Conservation (phyloP, 2,888 invertebrate species). For the Eristalinus aeneus region DNA sequence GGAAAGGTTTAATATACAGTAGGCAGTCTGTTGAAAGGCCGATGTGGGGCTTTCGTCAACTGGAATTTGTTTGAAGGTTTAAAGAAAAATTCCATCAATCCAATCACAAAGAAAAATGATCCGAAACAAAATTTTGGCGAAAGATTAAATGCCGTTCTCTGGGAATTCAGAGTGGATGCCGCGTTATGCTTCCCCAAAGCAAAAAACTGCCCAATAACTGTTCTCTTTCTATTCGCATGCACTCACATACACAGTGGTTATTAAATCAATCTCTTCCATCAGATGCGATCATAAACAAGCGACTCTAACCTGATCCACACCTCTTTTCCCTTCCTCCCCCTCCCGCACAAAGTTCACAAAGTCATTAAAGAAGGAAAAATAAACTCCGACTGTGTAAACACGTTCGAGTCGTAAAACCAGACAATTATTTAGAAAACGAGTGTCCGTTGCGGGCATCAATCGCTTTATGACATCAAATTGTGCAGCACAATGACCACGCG, state of each 20-base stretch:
- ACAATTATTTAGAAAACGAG: neutral
- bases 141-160: no score
- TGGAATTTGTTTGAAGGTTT: no score
- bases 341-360: neutral
- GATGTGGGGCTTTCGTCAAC: no score
- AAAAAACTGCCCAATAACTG: no score
- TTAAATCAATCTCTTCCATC: neutral
- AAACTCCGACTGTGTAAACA: neutral
- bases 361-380: neutral
- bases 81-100: no score
- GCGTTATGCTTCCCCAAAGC: no score
- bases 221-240: neutral
- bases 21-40: no score
- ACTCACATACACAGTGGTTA: neutral
- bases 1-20: no score
- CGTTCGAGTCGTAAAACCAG: conserved; percentile 5
- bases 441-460: conserved; percentile 9
- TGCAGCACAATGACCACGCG: conserved; percentile 56
- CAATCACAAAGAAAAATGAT: no score
- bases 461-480: conserved; percentile 32
- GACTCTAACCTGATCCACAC: neutral
- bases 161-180: no score
- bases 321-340: neutral
- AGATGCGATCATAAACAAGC: neutral
- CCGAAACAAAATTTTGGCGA: no score